phyloP scores from a whole-genome alignment of 1,140 invertebrate genomes.

The Ericerus pela region DNA sequence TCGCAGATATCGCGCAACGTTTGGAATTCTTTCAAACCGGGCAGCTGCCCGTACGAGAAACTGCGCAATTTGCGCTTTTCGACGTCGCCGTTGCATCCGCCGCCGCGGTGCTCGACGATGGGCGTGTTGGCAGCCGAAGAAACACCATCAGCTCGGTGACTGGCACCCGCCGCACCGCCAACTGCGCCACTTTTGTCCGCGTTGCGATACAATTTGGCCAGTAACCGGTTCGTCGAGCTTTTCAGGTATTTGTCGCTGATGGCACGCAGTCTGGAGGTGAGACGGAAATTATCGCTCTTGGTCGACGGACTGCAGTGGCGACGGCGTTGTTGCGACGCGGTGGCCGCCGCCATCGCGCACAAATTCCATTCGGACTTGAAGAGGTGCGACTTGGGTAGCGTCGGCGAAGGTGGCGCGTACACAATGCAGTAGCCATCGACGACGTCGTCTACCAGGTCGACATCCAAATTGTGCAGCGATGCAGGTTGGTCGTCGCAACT shows the following conservation, averaged over 20 bases:
- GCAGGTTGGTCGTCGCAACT: background rate
- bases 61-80: conserved; percentile 44
- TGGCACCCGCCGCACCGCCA: conserved; percentile 31
- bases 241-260: conserved; percentile 52
- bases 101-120: too few relatives aligned
- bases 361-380: background rate
- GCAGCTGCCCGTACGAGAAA: conserved; percentile 57
- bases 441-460: too few relatives aligned
- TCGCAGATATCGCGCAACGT: conserved; percentile 43
- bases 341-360: background rate
- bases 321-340: background rate
- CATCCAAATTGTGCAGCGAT: too few relatives aligned
- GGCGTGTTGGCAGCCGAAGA: too few relatives aligned
- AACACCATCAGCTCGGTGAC: conserved; percentile 33
- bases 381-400: too few relatives aligned
- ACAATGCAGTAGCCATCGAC: too few relatives aligned
- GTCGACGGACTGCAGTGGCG: background rate
- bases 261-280: conserved; percentile 49
- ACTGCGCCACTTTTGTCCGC: conserved; percentile 29
- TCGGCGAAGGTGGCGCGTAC: too few relatives aligned
- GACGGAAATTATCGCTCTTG: conserved; percentile 30
- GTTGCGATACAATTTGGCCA: conserved; percentile 46
- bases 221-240: conserved; percentile 47
- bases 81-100: too few relatives aligned
- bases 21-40: conserved; percentile 52